phyloP scores from a whole-genome alignment of 2,888 invertebrate genomes.

The Drosophila neonasuta region DNA sequence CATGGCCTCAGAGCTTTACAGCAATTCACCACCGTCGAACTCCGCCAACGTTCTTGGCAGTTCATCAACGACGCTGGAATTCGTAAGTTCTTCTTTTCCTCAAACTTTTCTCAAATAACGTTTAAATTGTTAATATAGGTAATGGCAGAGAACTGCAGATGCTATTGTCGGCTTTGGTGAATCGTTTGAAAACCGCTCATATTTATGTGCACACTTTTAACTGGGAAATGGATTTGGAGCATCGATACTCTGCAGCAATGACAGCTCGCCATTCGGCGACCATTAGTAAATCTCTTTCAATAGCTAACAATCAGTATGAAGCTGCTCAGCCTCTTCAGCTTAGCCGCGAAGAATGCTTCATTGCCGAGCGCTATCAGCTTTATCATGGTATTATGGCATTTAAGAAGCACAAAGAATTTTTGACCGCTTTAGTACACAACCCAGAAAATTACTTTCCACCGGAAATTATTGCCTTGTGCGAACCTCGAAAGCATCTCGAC shows the following conservation, averaged over 20 bases:
- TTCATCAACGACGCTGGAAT: constrained; percentile 44
- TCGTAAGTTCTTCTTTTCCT: constrained; percentile 44
- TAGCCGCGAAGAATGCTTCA: constrained; percentile 36
- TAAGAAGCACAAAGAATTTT: constrained; percentile 47
- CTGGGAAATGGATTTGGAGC: constrained; percentile 73
- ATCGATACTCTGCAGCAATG: constrained; percentile 64
- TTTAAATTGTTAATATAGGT: constrained; percentile 31
- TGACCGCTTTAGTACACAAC: constrained; percentile 40
- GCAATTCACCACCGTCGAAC: constrained; percentile 45
- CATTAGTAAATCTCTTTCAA: constrained; percentile 29
- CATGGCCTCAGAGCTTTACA: constrained; percentile 29
- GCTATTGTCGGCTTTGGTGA: constrained; percentile 52
- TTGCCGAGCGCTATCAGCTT: constrained; percentile 40
- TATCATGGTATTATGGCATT: constrained; percentile 32
- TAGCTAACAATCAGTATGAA: constrained; percentile 13
- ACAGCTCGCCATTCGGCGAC: constrained; percentile 27
- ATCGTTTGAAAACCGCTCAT: constrained; percentile 68
- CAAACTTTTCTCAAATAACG: not conserved
- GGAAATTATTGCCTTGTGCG: constrained; percentile 47
- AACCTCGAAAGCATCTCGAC: not conserved
- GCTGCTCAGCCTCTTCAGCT: constrained; percentile 4
- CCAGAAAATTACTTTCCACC: constrained; percentile 62
- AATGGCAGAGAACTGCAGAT: constrained; percentile 57
- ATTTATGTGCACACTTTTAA: constrained; percentile 66
- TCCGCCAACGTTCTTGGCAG: constrained; percentile 65